phyloP scores from a whole-genome alignment of 64 coral and sea anemone genomes.

The Dendrophyllia cribrosa region DNA sequence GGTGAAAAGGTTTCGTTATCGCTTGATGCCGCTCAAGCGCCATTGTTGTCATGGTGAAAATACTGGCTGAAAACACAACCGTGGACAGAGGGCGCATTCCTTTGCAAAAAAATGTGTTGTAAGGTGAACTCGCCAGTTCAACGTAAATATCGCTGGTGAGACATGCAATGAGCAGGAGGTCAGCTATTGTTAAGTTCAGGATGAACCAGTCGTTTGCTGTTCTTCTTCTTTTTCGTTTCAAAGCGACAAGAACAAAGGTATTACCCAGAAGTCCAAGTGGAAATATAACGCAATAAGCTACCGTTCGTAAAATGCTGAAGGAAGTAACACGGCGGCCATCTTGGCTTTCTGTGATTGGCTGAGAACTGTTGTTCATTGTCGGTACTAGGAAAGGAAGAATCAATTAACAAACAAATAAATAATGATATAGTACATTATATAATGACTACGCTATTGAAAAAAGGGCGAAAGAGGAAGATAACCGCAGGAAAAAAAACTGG shows the following conservation, averaged over 20 bases:
- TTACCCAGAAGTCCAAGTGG: constrained; percentile 15
- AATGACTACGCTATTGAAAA: too few species aligned
- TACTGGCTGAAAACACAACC: neutral
- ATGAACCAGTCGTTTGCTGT: constrained; percentile 32
- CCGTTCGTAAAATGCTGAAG: neutral
- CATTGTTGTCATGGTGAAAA: constrained; percentile 36
- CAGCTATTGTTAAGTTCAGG: neutral
- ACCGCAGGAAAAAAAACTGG: too few species aligned
- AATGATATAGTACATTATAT: too few species aligned
- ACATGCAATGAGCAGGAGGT: neutral
- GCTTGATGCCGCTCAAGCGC: constrained; percentile 15
- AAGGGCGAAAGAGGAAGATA: too few species aligned
- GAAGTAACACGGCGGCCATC: neutral
- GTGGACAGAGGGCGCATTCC: neutral
- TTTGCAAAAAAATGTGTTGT: neutral
- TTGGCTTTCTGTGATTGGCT: neutral
- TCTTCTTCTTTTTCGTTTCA: neutral
- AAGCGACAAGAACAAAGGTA: constrained; percentile 11
- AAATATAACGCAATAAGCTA: neutral
- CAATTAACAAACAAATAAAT: too few species aligned
- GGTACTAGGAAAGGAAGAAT: neutral
- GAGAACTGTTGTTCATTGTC: neutral
- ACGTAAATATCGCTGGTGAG: neutral
- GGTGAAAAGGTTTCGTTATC: neutral
- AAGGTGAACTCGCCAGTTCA: neutral